Evolutionary conservation across 2,888 invertebrate genomes (phyloP).

Genomic region (Aphodius sticticus): DNA sequence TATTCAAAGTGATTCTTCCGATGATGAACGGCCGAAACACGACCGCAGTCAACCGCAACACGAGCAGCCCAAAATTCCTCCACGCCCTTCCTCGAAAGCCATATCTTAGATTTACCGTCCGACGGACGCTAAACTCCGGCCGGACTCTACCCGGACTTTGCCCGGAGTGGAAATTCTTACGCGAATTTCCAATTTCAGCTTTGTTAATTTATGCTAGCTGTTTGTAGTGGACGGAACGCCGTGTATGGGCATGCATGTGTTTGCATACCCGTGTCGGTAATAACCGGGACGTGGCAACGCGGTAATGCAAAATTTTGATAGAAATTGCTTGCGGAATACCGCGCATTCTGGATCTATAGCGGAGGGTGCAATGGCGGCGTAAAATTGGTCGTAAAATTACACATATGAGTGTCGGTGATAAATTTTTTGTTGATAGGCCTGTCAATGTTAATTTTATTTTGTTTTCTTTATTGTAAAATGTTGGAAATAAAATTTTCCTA

Average conservation of each 20-base stretch:
- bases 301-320: background rate
- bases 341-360: background rate
- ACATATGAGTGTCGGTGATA: too few relatives aligned
- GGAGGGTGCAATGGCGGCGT: background rate
- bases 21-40: background rate
- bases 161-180: background rate
- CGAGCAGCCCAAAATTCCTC: background rate
- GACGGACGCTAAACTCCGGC: background rate
- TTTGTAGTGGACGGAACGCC: background rate
- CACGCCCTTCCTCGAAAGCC: background rate
- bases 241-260: background rate
- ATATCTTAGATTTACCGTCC: background rate
- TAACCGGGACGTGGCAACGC: background rate
- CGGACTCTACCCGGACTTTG: background rate
- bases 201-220: background rate
- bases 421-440: too few relatives aligned
- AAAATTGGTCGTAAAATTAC: background rate
- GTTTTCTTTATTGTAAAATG: too few relatives aligned
- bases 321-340: slow-evolving; percentile 4
- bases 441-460: too few relatives aligned
- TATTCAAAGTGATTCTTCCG: slow-evolving; percentile 23
- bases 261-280: background rate
- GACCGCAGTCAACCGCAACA: background rate
- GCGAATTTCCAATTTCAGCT: slow-evolving; percentile 4
- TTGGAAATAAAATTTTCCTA: too few relatives aligned